A percentile compares a stretch with the other conserved stretches of the same genome.
These are phyloP conservation scores for Chiroxiphia lanceolata DNA, from an alignment of 2,797 vertebrate species.

Conservation along the genomic window DNA sequence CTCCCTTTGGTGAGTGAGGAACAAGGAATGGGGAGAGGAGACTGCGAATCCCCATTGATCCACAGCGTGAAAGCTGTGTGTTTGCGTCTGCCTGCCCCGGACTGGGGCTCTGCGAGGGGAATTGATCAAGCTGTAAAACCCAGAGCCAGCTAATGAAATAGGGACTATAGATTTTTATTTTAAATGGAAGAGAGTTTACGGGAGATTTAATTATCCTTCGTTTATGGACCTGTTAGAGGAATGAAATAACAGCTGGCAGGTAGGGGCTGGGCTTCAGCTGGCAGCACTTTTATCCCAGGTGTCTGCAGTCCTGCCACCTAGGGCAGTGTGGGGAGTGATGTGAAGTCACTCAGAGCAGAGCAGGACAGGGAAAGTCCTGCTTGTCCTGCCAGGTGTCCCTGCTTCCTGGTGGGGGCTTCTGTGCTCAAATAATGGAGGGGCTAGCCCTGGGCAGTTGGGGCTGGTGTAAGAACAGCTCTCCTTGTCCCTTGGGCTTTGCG, in stretches of 20 bases:
- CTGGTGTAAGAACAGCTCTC: background rate
- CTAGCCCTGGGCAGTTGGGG: background rate
- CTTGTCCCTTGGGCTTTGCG: background rate
- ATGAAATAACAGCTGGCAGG: constrained; percentile 36
- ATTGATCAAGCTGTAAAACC: constrained; percentile 61
- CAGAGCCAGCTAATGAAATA: constrained; percentile 38
- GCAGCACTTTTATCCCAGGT: background rate
- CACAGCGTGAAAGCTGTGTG: background rate
- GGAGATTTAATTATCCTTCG: constrained; percentile 50
- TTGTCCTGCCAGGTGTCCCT: background rate
- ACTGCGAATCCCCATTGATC: constrained; percentile 28
- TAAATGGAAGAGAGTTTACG: constrained; percentile 46
- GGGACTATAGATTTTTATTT: constrained; percentile 61
- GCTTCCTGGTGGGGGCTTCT: background rate
- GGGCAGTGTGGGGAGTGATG: background rate
- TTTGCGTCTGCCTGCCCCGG: background rate
- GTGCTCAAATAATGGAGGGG: background rate
- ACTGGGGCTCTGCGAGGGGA: background rate
- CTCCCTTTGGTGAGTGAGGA: background rate
- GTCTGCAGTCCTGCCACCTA: background rate
- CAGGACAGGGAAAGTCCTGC: background rate
- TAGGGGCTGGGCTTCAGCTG: background rate
- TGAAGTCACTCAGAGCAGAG: background rate
- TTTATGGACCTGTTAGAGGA: constrained; percentile 45
- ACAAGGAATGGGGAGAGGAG: background rate